Evolutionary conservation across 2,888 invertebrate genomes (phyloP).

Genomic region (Myopa testacea): DNA sequence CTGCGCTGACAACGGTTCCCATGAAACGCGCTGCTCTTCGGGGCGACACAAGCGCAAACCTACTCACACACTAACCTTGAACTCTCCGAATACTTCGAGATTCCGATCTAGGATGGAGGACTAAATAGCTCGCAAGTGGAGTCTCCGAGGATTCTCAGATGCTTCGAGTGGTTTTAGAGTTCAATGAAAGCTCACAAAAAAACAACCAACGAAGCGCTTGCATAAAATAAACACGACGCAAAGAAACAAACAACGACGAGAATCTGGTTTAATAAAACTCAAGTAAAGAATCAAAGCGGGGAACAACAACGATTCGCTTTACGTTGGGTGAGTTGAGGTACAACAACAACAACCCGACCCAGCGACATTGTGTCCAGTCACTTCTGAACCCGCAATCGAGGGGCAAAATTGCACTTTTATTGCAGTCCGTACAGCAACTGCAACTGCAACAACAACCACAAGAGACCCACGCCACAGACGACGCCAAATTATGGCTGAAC

Average conservation of each 20-base stretch:
- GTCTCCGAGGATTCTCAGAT: no score
- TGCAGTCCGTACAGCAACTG: neutral
- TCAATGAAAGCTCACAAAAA: no score
- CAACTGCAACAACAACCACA: neutral
- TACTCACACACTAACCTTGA: slow-evolving; percentile 54
- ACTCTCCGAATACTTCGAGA: slow-evolving; percentile 7
- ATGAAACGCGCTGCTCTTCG: slow-evolving; percentile 13
- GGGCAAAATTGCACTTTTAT: slow-evolving; percentile 25
- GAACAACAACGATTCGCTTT: no score
- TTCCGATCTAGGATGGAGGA: no score
- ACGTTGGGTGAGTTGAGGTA: no score
- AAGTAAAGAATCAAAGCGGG: no score
- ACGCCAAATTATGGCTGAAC: neutral
- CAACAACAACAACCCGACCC: neutral
- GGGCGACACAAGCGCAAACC: slow-evolving; percentile 39
- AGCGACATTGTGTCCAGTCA: slow-evolving; percentile 24
- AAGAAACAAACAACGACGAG: no score
- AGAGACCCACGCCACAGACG: neutral
- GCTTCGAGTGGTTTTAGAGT: no score
- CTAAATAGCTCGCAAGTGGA: no score
- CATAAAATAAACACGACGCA: no score
- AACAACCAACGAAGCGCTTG: no score
- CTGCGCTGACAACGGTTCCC: slow-evolving; percentile 22
- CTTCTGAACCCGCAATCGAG: slow-evolving; percentile 1
- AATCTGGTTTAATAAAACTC: no score